Evolutionary conservation across 2,113 vertebrate genomes (phyloP).

Genomic region (Gadus macrocephalus): DNA sequence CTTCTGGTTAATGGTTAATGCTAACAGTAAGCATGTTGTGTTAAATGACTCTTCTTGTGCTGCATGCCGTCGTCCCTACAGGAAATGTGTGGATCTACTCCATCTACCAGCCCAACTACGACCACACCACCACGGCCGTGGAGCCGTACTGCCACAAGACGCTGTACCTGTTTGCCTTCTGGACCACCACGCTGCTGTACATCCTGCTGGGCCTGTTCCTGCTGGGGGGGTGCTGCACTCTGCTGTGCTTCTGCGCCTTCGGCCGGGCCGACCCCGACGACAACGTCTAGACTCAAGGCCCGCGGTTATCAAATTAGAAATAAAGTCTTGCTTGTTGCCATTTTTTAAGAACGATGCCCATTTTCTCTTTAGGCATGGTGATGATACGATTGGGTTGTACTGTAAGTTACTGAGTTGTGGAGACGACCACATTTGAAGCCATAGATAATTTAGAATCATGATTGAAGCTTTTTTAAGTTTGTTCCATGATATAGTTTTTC

Average conservation of each 20-base stretch:
- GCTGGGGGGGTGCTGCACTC: neutral
- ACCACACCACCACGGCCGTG: slow-evolving; percentile 21
- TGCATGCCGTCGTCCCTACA: slow-evolving; percentile 16
- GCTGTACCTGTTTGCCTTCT: slow-evolving; percentile 71
- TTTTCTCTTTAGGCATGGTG: too few relatives aligned
- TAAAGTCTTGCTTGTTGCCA: too few relatives aligned
- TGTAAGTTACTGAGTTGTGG: too few relatives aligned
- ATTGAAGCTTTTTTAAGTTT: too few relatives aligned
- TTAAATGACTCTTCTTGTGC: too few relatives aligned
- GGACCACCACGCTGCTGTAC: slow-evolving; percentile 60
- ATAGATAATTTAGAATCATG: too few relatives aligned
- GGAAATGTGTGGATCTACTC: slow-evolving; percentile 75
- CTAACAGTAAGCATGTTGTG: neutral
- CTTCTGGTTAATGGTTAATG: too few relatives aligned
- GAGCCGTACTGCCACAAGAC: slow-evolving; percentile 55
- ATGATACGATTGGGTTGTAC: too few relatives aligned
- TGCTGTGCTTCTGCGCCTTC: slow-evolving; percentile 33
- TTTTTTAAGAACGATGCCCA: too few relatives aligned
- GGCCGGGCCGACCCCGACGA: slow-evolving; percentile 35
- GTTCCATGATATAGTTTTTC: too few relatives aligned
- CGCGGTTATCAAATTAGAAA: too few relatives aligned
- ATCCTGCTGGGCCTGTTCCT: slow-evolving; percentile 35
- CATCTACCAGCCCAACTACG: slow-evolving; percentile 67
- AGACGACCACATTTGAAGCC: too few relatives aligned
- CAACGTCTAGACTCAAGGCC: slow-evolving; percentile 9